Evolutionary conservation across 2,888 invertebrate genomes (phyloP).

Genomic region (Aelia acuminata): DNA sequence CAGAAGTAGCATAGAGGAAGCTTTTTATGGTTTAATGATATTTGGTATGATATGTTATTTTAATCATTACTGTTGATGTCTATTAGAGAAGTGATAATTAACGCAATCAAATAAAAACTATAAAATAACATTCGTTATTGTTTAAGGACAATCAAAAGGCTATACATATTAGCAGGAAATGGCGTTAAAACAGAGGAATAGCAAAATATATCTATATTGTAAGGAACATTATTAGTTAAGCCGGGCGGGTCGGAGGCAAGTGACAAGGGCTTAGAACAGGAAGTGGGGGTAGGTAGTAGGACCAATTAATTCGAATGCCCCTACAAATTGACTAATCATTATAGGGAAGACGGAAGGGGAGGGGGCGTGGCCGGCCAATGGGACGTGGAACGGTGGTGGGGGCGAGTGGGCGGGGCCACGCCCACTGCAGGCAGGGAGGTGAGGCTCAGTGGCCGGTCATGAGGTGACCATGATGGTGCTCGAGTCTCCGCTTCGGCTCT

Average conservation of each 20-base stretch:
- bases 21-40: too few relatives aligned
- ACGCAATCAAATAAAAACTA: too few relatives aligned
- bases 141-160: background rate
- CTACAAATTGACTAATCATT: conserved; percentile 62
- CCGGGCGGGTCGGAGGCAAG: conserved; percentile 53
- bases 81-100: too few relatives aligned
- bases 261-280: conserved; percentile 53
- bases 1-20: too few relatives aligned
- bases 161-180: background rate
- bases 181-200: background rate
- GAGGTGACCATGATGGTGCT: conserved; percentile 64
- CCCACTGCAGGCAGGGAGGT: background rate
- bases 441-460: conserved; percentile 61
- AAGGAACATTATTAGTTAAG: conserved; percentile 57
- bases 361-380: conserved; percentile 13
- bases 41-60: too few relatives aligned
- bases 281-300: conserved; percentile 58
- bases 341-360: conserved; percentile 32
- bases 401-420: conserved; percentile 55
- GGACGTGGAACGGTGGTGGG: conserved; percentile 52
- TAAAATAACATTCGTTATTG: too few relatives aligned
- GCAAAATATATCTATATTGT: conserved; percentile 45
- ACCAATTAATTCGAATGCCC: conserved; percentile 64
- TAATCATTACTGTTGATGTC: too few relatives aligned
- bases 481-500: conserved; percentile 65